Evolutionary conservation across 2,113 vertebrate genomes (phyloP), one percentile per base, ranked within the genome.

Genomic region (Phoxinus phoxinus): DNA sequence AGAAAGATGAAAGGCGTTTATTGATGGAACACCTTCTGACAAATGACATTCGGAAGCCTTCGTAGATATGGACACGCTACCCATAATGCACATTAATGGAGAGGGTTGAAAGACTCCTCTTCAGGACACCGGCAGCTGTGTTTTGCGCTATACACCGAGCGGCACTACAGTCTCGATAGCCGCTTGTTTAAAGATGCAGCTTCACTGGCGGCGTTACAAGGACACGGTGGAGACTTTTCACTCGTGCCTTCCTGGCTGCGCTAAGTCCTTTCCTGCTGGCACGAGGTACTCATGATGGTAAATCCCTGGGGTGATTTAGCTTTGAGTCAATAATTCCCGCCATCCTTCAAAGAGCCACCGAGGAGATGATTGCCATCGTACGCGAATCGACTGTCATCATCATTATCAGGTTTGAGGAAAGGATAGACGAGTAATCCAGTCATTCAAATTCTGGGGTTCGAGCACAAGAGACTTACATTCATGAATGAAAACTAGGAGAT

Each of bases 111-210:
- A 92, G 93, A 71, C 13, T 89, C 37, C 72, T 84, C 88, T 93
- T 88, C 92, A 30, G 63, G 78, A 81, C 48, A 71, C 2, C 44
- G 67, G 85, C 93, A 94, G 93, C 94, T 95, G 93, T 67, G 86
- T 15, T 79, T 41, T 53, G 58, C 2, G 37, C 82, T 63, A 86
- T 81, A 85, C 74, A 72, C 83, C 89, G 86, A 86, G 88, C 73
- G 35, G 87, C 89, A 90, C 90, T 53, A 81, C 73, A 69, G 56
- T 53, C 72, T 79, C n/a, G 21, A 81, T 86, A 80, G 46, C 81
- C 81, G 53, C 88, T 86, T 83, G 67, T 88, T 88, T 80, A 56
- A 89, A 78, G 73, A 84, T 27, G 46, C 32, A 19, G 72, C 53
- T 86, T 78, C 83, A 65, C 65, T 21, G 48, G 32, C 83, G 35